Evolutionary conservation across 2,113 vertebrate genomes (phyloP), one percentile per base, ranked within the genome.

Genomic region (Lynx canadensis): DNA sequence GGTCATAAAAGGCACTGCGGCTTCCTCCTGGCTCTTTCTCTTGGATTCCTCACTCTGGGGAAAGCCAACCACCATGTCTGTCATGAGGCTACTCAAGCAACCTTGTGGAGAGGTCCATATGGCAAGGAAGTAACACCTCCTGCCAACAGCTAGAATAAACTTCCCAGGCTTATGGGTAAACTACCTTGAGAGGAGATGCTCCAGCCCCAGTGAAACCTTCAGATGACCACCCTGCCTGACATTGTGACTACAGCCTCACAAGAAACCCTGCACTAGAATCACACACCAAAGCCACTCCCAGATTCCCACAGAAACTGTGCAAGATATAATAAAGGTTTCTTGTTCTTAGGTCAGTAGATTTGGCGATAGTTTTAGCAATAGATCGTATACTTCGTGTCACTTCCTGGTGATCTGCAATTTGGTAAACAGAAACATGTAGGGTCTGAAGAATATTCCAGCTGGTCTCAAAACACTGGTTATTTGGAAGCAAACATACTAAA

Each of bases 381-480:
- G 78, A 84, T 41, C 38, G 71, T 90, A 82, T 31, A 57, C 29
- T 65, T 94, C 74, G 12, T 83, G 23, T 92, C 29, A 50, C 97
- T 96, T 78, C 79, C 73, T 91, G 83, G 66, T 74, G 80, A 57
- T 57, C 71, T 82, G 21, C 55, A 76, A 69, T 90, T 96, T 94
- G 84, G 78, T 45, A 90, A 96, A 88, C 63, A 91, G 78, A 97
- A 93, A 87, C 18, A 94, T 87, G 65, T 95, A 85, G 33, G 19
- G 48, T 82, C 78, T n/a, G 31, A 66, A 82, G 71, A 93, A 89
- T 95, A 78, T 86, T n/a, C 31, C 76, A 85, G 38, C 73, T 96
- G 68, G 25, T 81, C 71, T 79, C 52, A 36, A 92, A 92, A 76
- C 89, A 73, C 73, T 93, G 93, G 76, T 81, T 52, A 57, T 79